Evolutionary conservation across 2,797 vertebrate species (phyloP).

Genomic region (Phyllotis vaccarum): DNA sequence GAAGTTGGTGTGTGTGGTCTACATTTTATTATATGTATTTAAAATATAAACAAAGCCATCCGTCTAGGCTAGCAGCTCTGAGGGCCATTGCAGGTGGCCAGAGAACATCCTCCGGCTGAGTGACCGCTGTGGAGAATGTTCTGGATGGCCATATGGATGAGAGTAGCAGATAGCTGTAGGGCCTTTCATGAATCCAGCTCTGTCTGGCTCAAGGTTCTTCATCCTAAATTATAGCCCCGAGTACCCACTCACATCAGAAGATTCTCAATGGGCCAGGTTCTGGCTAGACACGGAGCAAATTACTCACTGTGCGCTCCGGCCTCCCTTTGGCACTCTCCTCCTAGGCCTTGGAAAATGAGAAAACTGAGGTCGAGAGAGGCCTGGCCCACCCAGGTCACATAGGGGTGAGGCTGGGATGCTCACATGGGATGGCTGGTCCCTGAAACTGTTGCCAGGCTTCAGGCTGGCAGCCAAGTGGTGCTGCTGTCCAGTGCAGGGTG

Average conservation of each 20-base stretch:
- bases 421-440: not conserved
- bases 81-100: not conserved
- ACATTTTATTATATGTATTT: not conserved
- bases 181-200: fast-evolving
- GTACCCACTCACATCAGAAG: not conserved
- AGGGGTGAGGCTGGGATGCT: not conserved
- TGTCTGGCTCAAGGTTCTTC: not conserved
- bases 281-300: fast-evolving
- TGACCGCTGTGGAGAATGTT: not conserved
- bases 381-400: fast-evolving
- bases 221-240: not conserved
- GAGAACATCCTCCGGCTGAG: not conserved
- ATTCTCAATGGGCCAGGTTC: not conserved
- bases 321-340: not conserved
- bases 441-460: fast-evolving
- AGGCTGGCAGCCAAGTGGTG: not conserved
- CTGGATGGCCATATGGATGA: fast-evolving
- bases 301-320: not conserved
- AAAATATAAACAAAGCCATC: not conserved
- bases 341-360: not conserved
- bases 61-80: not conserved
- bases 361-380: not conserved
- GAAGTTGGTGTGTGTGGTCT: no score
- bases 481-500: fast-evolving
- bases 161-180: not conserved